A percentile compares a stretch with the other conserved stretches of the same genome.
Conservation (phyloP, 2,113 vertebrate species). For the Garra rufa region DNA sequence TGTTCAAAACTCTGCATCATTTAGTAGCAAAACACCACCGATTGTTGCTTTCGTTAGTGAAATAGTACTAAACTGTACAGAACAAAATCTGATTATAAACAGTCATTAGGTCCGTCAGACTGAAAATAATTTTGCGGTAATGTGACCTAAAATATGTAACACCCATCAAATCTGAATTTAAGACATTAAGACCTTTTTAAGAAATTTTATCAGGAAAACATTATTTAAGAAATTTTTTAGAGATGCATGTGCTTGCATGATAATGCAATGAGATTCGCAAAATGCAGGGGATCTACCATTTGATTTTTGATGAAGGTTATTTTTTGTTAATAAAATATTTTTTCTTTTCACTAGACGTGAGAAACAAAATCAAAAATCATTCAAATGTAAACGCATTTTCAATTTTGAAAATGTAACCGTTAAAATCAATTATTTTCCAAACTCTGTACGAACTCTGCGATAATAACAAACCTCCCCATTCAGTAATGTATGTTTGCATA, state of each 20-base stretch:
- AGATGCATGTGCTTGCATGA: neutral
- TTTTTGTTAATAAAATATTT: neutral
- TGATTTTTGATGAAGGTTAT: neutral
- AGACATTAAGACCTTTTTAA: too few relatives aligned
- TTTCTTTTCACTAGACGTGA: neutral
- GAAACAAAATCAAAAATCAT: neutral
- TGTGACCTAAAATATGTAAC: too few relatives aligned
- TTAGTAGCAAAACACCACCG: too few relatives aligned
- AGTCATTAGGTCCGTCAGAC: too few relatives aligned
- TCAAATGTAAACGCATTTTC: neutral
- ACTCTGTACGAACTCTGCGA: constrained; percentile 62
- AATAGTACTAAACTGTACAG: too few relatives aligned
- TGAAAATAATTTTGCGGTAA: too few relatives aligned
- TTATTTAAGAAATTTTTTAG: too few relatives aligned
- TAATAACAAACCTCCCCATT: constrained; percentile 74
- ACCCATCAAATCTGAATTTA: too few relatives aligned
- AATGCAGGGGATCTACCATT: neutral
- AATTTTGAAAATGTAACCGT: neutral
- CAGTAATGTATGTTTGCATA: constrained; percentile 76
- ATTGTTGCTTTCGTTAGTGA: too few relatives aligned
- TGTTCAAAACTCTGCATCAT: too few relatives aligned
- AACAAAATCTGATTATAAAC: too few relatives aligned
- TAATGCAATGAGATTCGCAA: neutral
- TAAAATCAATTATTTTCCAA: neutral
- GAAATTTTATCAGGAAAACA: too few relatives aligned